Evolutionary conservation across 1,140 invertebrate genomes (phyloP).

Genomic region (Drosophila tsacasi): DNA sequence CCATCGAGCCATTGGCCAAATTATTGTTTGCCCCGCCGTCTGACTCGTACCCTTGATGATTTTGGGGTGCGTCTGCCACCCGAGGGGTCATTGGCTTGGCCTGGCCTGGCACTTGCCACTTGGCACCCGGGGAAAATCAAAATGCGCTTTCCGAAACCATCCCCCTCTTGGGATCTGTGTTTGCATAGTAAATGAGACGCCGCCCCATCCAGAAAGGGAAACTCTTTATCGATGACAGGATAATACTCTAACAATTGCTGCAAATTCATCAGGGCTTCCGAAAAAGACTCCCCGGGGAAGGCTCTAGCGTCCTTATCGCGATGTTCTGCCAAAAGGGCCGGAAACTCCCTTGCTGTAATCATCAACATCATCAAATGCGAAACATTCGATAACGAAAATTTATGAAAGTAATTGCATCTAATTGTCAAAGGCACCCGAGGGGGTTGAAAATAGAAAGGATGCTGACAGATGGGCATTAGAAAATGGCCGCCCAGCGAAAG

Average conservation of each 20-base stretch:
- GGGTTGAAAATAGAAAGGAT: conserved; percentile 33
- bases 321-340: conserved; percentile 34
- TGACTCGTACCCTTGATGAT: conserved; percentile 59
- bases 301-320: conserved; percentile 29
- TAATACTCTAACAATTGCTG: conserved; percentile 60
- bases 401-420: conserved; percentile 68
- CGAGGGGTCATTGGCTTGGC: conserved; percentile 44
- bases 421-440: conserved; percentile 38
- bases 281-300: conserved; percentile 45
- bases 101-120: conserved; percentile 3
- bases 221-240: conserved; percentile 47
- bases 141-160: conserved; percentile 30
- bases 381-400: conserved; percentile 50
- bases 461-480: conserved; percentile 46
- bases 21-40: conserved; percentile 77
- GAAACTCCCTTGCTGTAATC: conserved; percentile 32
- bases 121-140: conserved; percentile 61
- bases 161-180: conserved; percentile 29
- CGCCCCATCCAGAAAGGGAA: conserved; percentile 14
- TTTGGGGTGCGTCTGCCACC: conserved; percentile 46
- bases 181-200: conserved; percentile 53
- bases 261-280: conserved; percentile 29
- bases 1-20: conserved; percentile 48
- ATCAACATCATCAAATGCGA: conserved; percentile 41
- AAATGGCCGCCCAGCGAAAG: conserved; percentile 35